Base-by-base conservation (phyloP, 2,888 invertebrate genomes). In the Piscicola geometra region DNA sequence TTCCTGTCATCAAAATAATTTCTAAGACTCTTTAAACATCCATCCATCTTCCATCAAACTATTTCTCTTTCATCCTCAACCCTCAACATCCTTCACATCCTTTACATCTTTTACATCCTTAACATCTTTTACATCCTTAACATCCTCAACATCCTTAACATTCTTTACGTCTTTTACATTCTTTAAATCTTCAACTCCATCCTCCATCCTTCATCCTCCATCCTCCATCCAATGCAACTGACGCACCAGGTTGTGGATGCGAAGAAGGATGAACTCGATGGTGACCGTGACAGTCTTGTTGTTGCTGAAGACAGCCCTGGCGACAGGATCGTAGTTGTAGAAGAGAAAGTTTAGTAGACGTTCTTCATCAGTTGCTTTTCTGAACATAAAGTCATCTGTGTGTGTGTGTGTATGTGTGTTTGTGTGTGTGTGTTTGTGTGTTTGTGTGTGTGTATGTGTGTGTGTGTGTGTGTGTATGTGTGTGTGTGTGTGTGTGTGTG, bases 391-490 rank as follows among this genome's bases (percentile, higher is more conserved):
- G 9, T 5, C 9, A 5, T 66, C 78, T 78, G 50, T 21, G 50
- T 47, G 50, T 21, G 50, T 47, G 50, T 47, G 50, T 47, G 50
- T 47, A 21, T 47, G 50, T 47, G 50, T 47, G 50, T 47, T 9
- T 47, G 50, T 47, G 50, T 47, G 50, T 47, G 50, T 47, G 50
- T 47, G 50, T 47, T 95, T 67, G 64, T 64, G 64, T 28, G 64
- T 64, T 3, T 28, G 30, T 12, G 64, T 64, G 5, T 64, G 64
- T 64, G n/a, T 64, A n/a, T 64, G n/a, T 64, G 64, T 30, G 64
- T 30, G 64, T n/a, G 64, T 30, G 64, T 64, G 64, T 64, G 64
- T 64, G 64, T 64, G 64, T 64, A 64, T 41, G 41, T 64, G 64
- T 64, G 64, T 64, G 64, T 64, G 64, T 64, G n/a, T n/a, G 64